These are phyloP conservation scores for Parnassius apollo DNA, from an alignment of 2,888 invertebrate genomes.

Conservation along the genomic window DNA sequence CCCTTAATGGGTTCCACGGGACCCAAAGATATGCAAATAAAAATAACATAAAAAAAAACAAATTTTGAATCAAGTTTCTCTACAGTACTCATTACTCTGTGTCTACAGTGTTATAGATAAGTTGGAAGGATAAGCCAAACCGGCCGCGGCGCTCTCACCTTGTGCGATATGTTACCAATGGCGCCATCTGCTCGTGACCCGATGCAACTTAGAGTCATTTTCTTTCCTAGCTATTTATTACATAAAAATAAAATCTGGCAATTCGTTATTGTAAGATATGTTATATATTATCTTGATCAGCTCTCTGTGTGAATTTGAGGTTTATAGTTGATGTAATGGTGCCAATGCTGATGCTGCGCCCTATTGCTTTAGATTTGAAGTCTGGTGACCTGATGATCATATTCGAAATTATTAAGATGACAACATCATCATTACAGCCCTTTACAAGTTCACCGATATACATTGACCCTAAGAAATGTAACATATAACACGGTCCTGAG, in stretches of 20 bases:
- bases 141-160: slow-evolving; percentile 55
- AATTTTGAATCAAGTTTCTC: neutral
- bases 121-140: slow-evolving; percentile 55
- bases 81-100: slow-evolving; percentile 37
- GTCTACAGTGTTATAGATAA: slow-evolving; percentile 65
- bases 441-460: too few relatives aligned
- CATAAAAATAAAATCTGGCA: slow-evolving; percentile 5
- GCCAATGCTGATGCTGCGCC: too few relatives aligned
- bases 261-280: neutral
- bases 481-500: too few relatives aligned
- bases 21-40: neutral
- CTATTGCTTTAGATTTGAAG: too few relatives aligned
- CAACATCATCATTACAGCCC: too few relatives aligned
- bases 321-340: too few relatives aligned
- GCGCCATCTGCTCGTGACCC: slow-evolving; percentile 58
- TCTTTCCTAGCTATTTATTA: slow-evolving; percentile 18
- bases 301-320: too few relatives aligned
- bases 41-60: neutral
- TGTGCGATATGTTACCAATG: slow-evolving; percentile 59
- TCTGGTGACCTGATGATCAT: too few relatives aligned
- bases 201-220: slow-evolving; percentile 11
- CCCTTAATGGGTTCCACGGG: too few relatives aligned
- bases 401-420: too few relatives aligned
- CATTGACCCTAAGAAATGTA: too few relatives aligned
- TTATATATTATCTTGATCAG: too few relatives aligned